phyloP scores from a whole-genome alignment of 2,888 invertebrate genomes.

The Drosophila gaucha region DNA sequence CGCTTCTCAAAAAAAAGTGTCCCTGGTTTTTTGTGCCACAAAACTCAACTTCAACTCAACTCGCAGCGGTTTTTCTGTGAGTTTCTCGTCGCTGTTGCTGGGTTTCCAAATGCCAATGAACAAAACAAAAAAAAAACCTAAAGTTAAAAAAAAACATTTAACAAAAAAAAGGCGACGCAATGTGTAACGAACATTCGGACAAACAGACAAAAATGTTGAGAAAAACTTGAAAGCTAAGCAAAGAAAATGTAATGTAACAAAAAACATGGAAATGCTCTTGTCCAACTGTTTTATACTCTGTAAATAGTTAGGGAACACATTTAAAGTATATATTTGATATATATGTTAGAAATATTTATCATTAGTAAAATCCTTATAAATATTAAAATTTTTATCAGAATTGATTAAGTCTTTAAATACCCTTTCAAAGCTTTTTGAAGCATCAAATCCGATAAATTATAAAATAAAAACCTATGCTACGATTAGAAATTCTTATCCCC shows the following conservation, averaged over 20 bases:
- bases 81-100: slow-evolving; percentile 52
- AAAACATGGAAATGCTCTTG: not conserved
- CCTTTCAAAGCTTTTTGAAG: not conserved
- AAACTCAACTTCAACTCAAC: slow-evolving; percentile 32
- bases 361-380: too few species aligned
- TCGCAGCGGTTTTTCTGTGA: slow-evolving; percentile 46
- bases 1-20: slow-evolving; percentile 39
- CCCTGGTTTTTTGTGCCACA: slow-evolving; percentile 42
- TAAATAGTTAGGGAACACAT: not conserved
- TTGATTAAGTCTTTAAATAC: not conserved
- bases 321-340: not conserved
- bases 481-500: too few species aligned
- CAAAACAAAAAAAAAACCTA: slow-evolving; percentile 31
- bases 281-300: slow-evolving; percentile 9
- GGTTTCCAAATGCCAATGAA: slow-evolving; percentile 71
- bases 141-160: slow-evolving; percentile 15
- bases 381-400: too few species aligned
- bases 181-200: slow-evolving; percentile 46
- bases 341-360: too few species aligned
- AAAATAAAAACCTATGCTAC: not conserved
- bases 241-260: slow-evolving; percentile 30
- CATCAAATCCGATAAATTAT: not conserved
- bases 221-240: slow-evolving; percentile 44
- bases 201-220: slow-evolving; percentile 55
- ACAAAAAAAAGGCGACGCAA: slow-evolving; percentile 37